Base-by-base conservation (phyloP, 2,888 invertebrate species). In the Drosophila limbata region DNA sequence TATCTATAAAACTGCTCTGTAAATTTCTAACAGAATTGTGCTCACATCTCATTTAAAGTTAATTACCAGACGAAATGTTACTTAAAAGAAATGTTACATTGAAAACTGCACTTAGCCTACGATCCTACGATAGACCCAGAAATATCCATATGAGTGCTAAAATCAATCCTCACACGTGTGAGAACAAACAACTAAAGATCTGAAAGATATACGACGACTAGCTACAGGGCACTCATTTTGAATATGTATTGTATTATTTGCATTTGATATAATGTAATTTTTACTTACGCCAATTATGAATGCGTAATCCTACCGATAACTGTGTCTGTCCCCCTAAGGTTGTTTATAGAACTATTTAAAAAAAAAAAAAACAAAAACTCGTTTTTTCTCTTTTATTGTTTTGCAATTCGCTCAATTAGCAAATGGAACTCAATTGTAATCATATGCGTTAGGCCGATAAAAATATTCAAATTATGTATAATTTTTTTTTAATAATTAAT, bases 1-100 rank as follows among this genome's bases (percentile, higher is more conserved):
- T 39, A 28, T 28, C 8, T 39, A 28, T 28, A 2, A 28, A 28
- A 8, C 51, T 62, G 19, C 31, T 67, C 25, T 59, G 28, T 77
- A 64, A 84, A 79, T 87, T 89, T 89, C 83, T 81, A 84, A 87
- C 88, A 84, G 88, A 84, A 84, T 84, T 84, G 84, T 84, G 88
- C 51, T 57, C 53, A 55, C 55, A 64, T 31, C 65, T 64, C 64
- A 71, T 75, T 85, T 69, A 42, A 57, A 37, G 45, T 25, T 44
- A 35, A 74, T 69, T 65, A 59, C 88, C 88, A 86, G 83, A 86
- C 84, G 47, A 68, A 67, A 81, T 69, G 77, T 84, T 86, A 84
- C 88, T 84, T 88, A 81, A 71, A 44, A 47, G 48, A 28, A 31
- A 17, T 47, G 33, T 37, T 19, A 51, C 51, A 37, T 31, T 52